A percentile compares a stretch with the other conserved stretches of the same genome.
These are phyloP conservation scores for Drosophila paramelanica DNA, from an alignment of 2,888 invertebrate genomes.

Conservation along the genomic window DNA sequence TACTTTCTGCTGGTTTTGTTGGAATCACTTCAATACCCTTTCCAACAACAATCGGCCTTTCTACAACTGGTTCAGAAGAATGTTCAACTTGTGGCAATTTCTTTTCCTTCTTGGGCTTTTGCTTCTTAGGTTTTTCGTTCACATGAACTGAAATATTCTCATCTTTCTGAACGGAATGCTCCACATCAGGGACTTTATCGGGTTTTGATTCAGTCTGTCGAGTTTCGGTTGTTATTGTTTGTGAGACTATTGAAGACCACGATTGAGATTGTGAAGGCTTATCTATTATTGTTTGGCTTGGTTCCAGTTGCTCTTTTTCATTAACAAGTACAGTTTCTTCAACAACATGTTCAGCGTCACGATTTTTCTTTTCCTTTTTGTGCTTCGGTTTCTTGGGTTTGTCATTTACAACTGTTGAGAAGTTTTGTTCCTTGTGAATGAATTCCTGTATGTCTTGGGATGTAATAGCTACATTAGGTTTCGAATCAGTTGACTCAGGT, in stretches of 20 bases:
- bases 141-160: background rate
- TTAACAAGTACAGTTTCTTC: background rate
- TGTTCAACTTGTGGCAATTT: conserved; percentile 8
- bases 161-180: conserved; percentile 1
- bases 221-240: conserved; percentile 14
- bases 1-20: background rate
- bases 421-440: conserved; percentile 40
- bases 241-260: conserved; percentile 46
- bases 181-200: background rate
- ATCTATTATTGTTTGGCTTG: background rate
- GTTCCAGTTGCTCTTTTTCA: background rate
- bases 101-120: conserved; percentile 39
- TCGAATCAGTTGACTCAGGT: background rate
- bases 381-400: conserved; percentile 36
- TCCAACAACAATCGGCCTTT: conserved; percentile 2
- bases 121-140: conserved; percentile 19
- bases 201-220: background rate
- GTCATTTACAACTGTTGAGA: conserved; percentile 26
- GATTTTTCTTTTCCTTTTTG: conserved; percentile 42
- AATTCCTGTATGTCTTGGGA: conserved; percentile 18
- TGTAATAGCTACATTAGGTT: background rate
- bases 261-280: conserved; percentile 11
- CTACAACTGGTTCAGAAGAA: background rate
- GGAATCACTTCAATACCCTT: conserved; percentile 5
- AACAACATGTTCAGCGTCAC: background rate